phyloP scores from a whole-genome alignment of 2,113 vertebrate species.

The Muntiacus muntjak region DNA sequence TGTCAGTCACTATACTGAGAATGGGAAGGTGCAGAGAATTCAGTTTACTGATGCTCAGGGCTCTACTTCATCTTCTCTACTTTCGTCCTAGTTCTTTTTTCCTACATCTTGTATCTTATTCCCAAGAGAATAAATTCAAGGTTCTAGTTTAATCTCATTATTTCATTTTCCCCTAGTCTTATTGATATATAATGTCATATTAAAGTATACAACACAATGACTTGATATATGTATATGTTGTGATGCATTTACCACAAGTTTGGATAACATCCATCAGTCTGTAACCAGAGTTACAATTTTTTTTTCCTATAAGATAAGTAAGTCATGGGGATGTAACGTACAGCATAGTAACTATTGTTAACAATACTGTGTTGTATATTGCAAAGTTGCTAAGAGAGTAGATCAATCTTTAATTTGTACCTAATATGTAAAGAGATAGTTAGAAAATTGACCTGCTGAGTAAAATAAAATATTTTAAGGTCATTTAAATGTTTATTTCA shows the following conservation, averaged over 20 bases:
- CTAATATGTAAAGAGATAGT: background rate
- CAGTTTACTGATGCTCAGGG: background rate
- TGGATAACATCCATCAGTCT: background rate
- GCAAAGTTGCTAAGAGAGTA: background rate
- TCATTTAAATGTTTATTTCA: constrained; percentile 48
- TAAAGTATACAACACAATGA: background rate
- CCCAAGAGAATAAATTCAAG: background rate
- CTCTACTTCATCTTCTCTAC: background rate
- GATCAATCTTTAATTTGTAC: background rate
- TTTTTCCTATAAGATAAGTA: background rate
- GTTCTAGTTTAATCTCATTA: background rate
- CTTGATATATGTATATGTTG: background rate
- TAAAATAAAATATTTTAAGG: constrained; percentile 33
- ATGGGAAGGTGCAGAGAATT: background rate
- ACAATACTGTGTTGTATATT: background rate
- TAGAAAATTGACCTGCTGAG: background rate
- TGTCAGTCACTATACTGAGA: background rate
- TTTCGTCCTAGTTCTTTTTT: background rate
- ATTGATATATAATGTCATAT: background rate
- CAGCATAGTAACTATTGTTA: background rate
- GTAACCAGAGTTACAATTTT: background rate
- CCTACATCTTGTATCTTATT: background rate
- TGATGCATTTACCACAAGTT: background rate
- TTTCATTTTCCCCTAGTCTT: background rate
- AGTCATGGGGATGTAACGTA: background rate